Percentiles rank a stretch among this genome's conserved stretches.
phyloP scores from a whole-genome alignment of 2,113 vertebrate species.

The Rhea pennata region DNA sequence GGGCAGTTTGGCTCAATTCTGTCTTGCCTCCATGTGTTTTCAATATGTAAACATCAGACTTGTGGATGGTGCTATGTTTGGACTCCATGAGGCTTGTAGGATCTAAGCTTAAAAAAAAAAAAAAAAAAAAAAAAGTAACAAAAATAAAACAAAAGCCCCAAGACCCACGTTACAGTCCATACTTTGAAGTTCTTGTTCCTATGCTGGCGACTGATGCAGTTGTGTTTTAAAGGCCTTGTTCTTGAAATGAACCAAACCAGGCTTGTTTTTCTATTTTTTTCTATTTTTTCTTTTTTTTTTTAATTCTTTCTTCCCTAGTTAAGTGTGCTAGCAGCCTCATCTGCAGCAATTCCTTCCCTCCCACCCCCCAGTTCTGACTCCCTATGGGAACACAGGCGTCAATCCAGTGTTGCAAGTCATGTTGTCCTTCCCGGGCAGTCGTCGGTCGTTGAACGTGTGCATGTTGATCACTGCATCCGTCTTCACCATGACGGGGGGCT shows the following conservation, averaged over 20 bases:
- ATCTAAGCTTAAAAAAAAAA: background rate
- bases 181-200: conserved; percentile 14
- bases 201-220: background rate
- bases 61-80: conserved; percentile 55
- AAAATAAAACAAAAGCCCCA: conserved; percentile 14
- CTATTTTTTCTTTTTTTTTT: background rate
- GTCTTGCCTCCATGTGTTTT: background rate
- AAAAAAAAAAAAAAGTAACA: background rate
- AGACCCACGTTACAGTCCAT: background rate
- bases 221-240: conserved; percentile 70
- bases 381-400: conserved; percentile 94
- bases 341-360: conserved; percentile 10
- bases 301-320: conserved; percentile 68
- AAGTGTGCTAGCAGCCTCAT: conserved; percentile 11
- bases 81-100: conserved; percentile 36
- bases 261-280: conserved; percentile 18
- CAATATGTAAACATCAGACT: conserved; percentile 85
- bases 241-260: conserved; percentile 76
- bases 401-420: conserved; percentile 91
- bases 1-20: conserved; percentile 19
- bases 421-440: conserved; percentile 96
- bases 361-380: background rate
- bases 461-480: conserved; percentile 98
- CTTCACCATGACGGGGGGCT: conserved; percentile 88
- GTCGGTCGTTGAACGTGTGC: conserved; percentile 98